These are phyloP conservation scores for Cephalopholis sonnerati DNA, from an alignment of 2,113 vertebrate genomes.

Conservation along the genomic window DNA sequence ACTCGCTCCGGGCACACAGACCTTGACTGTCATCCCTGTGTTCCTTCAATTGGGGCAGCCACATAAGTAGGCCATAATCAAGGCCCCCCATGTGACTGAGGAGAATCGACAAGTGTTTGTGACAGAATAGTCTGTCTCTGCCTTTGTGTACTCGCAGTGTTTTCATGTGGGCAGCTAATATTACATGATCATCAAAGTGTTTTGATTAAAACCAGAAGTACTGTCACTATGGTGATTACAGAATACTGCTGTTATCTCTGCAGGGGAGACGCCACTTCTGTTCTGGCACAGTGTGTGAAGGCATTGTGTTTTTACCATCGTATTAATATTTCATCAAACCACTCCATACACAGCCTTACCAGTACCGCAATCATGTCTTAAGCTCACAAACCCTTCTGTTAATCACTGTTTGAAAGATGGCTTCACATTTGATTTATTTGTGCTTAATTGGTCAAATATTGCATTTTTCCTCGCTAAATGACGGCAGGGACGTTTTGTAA, in stretches of 20 bases:
- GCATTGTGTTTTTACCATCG: conserved; percentile 40
- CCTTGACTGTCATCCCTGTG: background rate
- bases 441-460: background rate
- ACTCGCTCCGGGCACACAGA: background rate
- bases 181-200: conserved; percentile 25
- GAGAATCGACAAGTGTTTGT: conserved; percentile 21
- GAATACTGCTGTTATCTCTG: conserved; percentile 32
- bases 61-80: conserved; percentile 16
- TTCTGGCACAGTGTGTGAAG: conserved; percentile 21
- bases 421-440: conserved; percentile 9
- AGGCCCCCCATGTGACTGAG: background rate
- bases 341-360: background rate
- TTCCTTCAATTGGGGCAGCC: conserved; percentile 1
- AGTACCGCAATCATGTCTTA: conserved; percentile 16
- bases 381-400: background rate
- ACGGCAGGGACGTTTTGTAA: background rate
- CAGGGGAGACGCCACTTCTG: conserved; percentile 25
- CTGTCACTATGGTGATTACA: conserved; percentile 42
- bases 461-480: background rate
- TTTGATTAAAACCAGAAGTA: conserved; percentile 50
- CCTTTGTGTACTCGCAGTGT: conserved; percentile 38
- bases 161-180: conserved; percentile 47
- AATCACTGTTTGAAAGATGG: conserved; percentile 17
- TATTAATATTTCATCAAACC: conserved; percentile 50
- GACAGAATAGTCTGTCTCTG: conserved; percentile 20